These are phyloP conservation scores for Tribolium madens DNA, from an alignment of 1,140 invertebrate genomes.

Conservation along the genomic window DNA sequence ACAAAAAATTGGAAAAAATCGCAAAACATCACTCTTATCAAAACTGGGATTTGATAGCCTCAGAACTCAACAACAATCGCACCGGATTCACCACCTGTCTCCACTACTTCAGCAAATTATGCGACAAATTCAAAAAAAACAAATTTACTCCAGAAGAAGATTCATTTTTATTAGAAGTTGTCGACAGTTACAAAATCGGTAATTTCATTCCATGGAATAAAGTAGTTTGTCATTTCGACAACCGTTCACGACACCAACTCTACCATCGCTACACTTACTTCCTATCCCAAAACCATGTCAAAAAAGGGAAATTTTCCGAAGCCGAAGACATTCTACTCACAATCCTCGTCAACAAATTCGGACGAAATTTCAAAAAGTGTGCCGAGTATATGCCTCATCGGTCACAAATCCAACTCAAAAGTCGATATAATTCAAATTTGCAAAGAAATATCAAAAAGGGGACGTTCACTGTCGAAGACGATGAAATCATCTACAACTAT, in stretches of 20 bases:
- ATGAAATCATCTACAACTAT: conserved; percentile 66
- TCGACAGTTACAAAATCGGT: conserved; percentile 71
- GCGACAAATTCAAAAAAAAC: conserved; percentile 60
- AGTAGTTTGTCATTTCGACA: conserved; percentile 71
- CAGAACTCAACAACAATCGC: conserved; percentile 69
- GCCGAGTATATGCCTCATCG: conserved; percentile 68
- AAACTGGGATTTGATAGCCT: conserved; percentile 75
- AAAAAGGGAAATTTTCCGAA: conserved; percentile 71
- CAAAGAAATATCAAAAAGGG: conserved; percentile 61
- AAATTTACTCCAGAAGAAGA: conserved; percentile 75
- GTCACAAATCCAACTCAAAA: conserved; percentile 68
- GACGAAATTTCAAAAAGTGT: conserved; percentile 70
- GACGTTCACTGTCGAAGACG: conserved; percentile 66
- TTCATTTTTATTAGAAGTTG: conserved; percentile 67
- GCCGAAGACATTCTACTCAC: conserved; percentile 74
- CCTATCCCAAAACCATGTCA: conserved; percentile 60
- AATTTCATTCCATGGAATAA: conserved; percentile 76
- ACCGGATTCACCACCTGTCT: conserved; percentile 77
- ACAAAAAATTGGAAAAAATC: conserved; percentile 67
- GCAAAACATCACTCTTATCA: conserved; percentile 68
- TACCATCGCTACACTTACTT: conserved; percentile 70
- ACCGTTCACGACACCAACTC: conserved; percentile 73
- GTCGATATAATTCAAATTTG: conserved; percentile 67
- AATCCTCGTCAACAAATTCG: conserved; percentile 72
- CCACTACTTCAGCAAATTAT: conserved; percentile 71